Evolutionary conservation across 2,888 invertebrate genomes (phyloP).

Genomic region (Phortica magna): DNA sequence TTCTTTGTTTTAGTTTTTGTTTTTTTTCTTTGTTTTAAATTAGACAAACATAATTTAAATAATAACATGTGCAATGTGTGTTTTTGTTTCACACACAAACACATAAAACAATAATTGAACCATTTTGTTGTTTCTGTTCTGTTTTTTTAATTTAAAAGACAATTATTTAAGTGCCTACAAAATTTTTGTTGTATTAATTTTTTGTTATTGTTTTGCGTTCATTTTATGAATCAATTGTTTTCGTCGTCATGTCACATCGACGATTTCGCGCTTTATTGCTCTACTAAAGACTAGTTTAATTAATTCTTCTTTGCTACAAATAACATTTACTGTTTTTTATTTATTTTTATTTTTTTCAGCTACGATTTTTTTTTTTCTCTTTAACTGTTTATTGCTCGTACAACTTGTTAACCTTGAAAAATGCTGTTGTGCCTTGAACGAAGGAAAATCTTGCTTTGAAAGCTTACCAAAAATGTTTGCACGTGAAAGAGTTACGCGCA

Average conservation of each 20-base stretch:
- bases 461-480: too few species aligned
- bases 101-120: background rate
- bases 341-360: background rate
- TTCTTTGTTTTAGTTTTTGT: background rate
- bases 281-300: background rate
- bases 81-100: background rate
- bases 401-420: too few species aligned
- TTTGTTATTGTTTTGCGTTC: background rate
- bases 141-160: background rate
- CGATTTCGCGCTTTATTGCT: background rate
- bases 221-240: background rate
- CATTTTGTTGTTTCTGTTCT: background rate
- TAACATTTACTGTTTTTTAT: background rate
- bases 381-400: background rate
- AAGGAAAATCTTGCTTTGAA: too few species aligned
- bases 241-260: background rate
- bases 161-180: background rate
- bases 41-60: background rate
- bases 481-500: too few species aligned
- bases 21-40: background rate
- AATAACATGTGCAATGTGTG: background rate
- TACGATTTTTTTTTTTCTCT: background rate
- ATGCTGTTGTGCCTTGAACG: too few species aligned
- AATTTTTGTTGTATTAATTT: background rate
- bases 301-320: background rate